Percentiles rank a stretch among this genome's conserved stretches.
These are phyloP conservation scores for Eupleurogrammus muticus DNA, from an alignment of 2,797 vertebrate species.

Conservation along the genomic window DNA sequence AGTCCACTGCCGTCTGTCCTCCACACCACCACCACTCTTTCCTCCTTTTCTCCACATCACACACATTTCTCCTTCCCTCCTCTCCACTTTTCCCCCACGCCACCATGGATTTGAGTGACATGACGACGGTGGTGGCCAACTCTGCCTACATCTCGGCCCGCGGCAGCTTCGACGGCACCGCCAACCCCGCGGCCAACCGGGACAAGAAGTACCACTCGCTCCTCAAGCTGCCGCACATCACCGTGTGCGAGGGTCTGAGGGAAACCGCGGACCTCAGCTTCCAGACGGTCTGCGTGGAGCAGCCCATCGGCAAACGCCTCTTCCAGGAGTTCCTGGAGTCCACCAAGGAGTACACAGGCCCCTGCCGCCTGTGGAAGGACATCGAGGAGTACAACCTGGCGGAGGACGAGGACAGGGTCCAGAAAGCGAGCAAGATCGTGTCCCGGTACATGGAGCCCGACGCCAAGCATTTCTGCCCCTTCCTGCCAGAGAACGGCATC, in stretches of 20 bases:
- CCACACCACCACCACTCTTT: conserved; percentile 18
- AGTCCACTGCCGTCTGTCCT: conserved; percentile 9
- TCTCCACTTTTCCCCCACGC: conserved; percentile 1
- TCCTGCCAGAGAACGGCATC: conserved; percentile 83
- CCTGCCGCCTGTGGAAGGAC: conserved; percentile 86
- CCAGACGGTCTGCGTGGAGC: conserved; percentile 82
- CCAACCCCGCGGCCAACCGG: conserved; percentile 76
- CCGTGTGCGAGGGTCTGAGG: conserved; percentile 83
- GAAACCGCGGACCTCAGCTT: conserved; percentile 84
- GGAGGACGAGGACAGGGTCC: conserved; percentile 80
- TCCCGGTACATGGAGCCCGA: conserved; percentile 85
- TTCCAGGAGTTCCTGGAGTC: conserved; percentile 89
- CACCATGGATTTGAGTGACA: conserved; percentile 89
- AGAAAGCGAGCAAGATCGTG: conserved; percentile 82
- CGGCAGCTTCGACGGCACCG: conserved; percentile 85
- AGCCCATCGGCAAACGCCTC: conserved; percentile 89
- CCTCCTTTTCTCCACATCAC: conserved; percentile 1
- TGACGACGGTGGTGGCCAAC: conserved; percentile 92
- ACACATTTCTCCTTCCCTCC: not conserved
- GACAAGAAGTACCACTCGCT: conserved; percentile 90
- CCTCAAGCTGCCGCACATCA: conserved; percentile 89
- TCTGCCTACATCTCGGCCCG: conserved; percentile 91
- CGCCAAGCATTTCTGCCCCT: conserved; percentile 85
- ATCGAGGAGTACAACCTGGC: conserved; percentile 86
- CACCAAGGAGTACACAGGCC: conserved; percentile 73